Evolutionary conservation across 2,888 invertebrate species (phyloP), one percentile per base, ranked within the genome.

Genomic region (Myathropa florea): DNA sequence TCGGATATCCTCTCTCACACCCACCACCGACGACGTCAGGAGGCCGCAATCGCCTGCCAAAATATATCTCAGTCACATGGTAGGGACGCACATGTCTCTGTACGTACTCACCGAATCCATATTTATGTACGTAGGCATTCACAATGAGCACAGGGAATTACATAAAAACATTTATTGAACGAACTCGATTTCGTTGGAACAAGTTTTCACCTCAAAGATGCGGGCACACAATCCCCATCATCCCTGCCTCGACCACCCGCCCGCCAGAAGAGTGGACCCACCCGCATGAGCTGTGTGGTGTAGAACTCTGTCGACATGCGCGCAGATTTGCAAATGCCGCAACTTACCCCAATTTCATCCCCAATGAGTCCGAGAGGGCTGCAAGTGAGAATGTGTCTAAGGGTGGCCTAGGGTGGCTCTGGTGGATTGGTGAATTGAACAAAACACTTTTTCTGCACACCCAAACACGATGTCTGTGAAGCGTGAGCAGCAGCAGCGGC

Each of bases 161-260:
- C 12, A 57, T 57, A 57, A 33, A 64, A 53, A 63, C 63, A 67
- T 64, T 77, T 68, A 80, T 76, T 72, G 76, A 71, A 72, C 81
- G 68, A 64, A 73, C 73, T 73, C 39, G 85, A 53, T 81, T 77
- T 57, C 63, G 67, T 81, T 68, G 81, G n/a, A 65, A 33, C 26
- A 57, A 65, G 61, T 77, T 81, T 77, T 85, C 82, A 85, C 82
- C 82, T 85, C 85, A 77, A 59, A 77, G 77, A 85, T 85, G 64
- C 67, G 63, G 81, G 26, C 63, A 33, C 63, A 33, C 65, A 18
- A 39, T n/a, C 18, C 24, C 64, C 64, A 18, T 21, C 39, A 68
- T 68, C 70, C 63, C n/a, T n/a, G 28, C 46, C 55, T n/a, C n/a
- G n/a, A 28, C 60, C 28, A 30, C 59, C 72, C 21, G 23, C 64